Evolutionary conservation across 2,888 invertebrate species (phyloP).

Genomic region (Nineta flava): DNA sequence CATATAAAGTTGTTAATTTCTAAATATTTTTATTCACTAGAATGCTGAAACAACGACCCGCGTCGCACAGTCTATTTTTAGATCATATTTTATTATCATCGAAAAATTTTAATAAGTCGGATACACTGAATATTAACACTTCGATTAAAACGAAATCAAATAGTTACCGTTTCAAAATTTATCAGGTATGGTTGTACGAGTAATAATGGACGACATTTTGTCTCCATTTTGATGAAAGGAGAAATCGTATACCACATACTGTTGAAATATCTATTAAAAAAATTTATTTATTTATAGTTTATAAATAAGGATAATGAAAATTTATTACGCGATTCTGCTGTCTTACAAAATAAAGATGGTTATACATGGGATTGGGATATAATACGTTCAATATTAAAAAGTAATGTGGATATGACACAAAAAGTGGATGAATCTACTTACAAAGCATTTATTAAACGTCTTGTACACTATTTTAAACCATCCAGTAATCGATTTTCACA

Average conservation of each 20-base stretch:
- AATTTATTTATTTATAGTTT: constrained; percentile 18
- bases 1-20: too few species aligned
- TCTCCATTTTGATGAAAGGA: too few species aligned
- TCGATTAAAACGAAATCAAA: background rate
- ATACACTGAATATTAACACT: background rate
- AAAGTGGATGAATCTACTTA: constrained; percentile 49
- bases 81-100: constrained; percentile 52
- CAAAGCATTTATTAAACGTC: constrained; percentile 51
- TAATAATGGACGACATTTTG: too few species aligned
- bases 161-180: constrained; percentile 20
- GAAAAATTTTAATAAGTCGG: constrained; percentile 18
- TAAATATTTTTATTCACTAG: constrained; percentile 14
- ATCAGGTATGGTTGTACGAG: constrained; percentile 18
- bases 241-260: too few species aligned
- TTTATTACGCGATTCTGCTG: constrained; percentile 64
- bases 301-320: constrained; percentile 33
- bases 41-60: constrained; percentile 64
- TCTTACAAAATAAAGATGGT: constrained; percentile 63
- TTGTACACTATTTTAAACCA: constrained; percentile 76
- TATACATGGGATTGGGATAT: constrained; percentile 86
- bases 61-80: constrained; percentile 67
- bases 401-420: constrained; percentile 28
- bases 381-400: constrained; percentile 68
- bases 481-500: constrained; percentile 76
- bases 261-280: too few species aligned